Evolutionary conservation across 2,888 invertebrate species (phyloP), one percentile per base, ranked within the genome.

Genomic region (Dryococelus australis): DNA sequence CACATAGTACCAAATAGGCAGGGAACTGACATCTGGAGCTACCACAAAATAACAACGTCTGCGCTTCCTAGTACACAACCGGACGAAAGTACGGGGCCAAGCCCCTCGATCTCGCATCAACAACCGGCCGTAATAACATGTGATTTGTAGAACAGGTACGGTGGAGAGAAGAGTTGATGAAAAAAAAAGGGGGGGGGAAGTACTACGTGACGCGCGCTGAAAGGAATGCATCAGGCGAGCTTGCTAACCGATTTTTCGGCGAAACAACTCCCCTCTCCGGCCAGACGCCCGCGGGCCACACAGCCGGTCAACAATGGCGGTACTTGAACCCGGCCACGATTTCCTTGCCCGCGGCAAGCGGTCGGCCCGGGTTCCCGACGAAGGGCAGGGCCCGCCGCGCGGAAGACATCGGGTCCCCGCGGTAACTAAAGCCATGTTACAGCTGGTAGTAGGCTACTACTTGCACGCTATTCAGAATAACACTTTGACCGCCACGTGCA

Each of bases 171-270:
- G 65, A 35, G 35, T 35, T 35, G n/a, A 35, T 35, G 35, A 1
- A 35, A 1, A 24, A 24, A 0, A 24, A 24, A n/a, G n/a, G 65
- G 24, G 65, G 8, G 65, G 24, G 65, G 65, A 16, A 8, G 65
- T 24, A 65, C 6, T 65, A 65, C 65, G 65, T 65, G 65, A 65
- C 65, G 65, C 65, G 24, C 24, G 20, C 65, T 65, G 65, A 24
- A 65, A 24, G 65, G 65, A 65, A 65, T 65, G 65, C 65, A 65
- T 47, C 47, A 47, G 47, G 47, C 8, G 47, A 47, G 47, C 47
- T 35, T 47, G 65, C 65, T 65, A 65, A 65, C 65, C 65, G 65
- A 65, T 65, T 65, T 65, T 65, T 65, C 65, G 10, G 65, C 65
- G 65, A 65, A 65, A 65, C 65, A 65, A 65, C 65, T 65, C 65